Percentiles rank a stretch among this genome's conserved stretches.
Conservation (phyloP, 2,888 invertebrate genomes). For the Plutella xylostella region DNA sequence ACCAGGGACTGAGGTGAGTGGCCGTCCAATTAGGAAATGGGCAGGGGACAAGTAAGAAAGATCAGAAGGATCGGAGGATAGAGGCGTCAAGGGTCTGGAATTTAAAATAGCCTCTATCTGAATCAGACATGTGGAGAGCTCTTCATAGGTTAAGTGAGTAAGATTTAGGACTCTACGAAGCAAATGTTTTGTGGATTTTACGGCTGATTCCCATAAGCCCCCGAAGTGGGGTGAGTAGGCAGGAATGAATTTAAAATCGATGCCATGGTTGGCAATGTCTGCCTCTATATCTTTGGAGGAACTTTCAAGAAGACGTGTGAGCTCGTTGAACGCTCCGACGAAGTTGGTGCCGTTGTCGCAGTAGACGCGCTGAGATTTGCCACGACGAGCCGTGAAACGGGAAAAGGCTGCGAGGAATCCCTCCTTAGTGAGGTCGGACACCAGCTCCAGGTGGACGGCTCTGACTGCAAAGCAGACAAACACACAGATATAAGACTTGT, state of each 20-base stretch:
- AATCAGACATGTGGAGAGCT: neutral
- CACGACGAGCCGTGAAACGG: slow-evolving; percentile 13
- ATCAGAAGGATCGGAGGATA: neutral
- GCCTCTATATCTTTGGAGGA: too few species aligned
- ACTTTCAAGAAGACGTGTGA: too few species aligned
- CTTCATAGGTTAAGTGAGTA: neutral
- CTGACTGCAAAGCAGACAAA: slow-evolving; percentile 2
- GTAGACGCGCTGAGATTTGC: slow-evolving; percentile 11
- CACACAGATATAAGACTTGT: slow-evolving; percentile 5
- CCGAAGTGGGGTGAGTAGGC: too few species aligned
- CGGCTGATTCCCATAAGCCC: neutral
- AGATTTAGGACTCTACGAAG: neutral
- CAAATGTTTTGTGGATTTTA: neutral
- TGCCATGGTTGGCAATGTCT: too few species aligned
- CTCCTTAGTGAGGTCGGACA: slow-evolving; percentile 6
- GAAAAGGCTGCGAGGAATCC: slow-evolving; percentile 4
- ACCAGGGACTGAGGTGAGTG: neutral
- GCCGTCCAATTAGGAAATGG: neutral
- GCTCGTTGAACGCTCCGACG: slow-evolving; percentile 13
- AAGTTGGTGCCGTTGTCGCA: slow-evolving; percentile 18
- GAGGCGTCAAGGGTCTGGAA: neutral
- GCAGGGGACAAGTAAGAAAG: neutral
- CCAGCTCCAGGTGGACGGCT: slow-evolving; percentile 11
- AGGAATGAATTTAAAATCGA: too few species aligned
- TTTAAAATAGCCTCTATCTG: neutral